Percentiles rank a stretch among this genome's conserved stretches.
Evolutionary conservation across 1,140 invertebrate genomes (phyloP).

Genomic region (Drosophila jambulina): DNA sequence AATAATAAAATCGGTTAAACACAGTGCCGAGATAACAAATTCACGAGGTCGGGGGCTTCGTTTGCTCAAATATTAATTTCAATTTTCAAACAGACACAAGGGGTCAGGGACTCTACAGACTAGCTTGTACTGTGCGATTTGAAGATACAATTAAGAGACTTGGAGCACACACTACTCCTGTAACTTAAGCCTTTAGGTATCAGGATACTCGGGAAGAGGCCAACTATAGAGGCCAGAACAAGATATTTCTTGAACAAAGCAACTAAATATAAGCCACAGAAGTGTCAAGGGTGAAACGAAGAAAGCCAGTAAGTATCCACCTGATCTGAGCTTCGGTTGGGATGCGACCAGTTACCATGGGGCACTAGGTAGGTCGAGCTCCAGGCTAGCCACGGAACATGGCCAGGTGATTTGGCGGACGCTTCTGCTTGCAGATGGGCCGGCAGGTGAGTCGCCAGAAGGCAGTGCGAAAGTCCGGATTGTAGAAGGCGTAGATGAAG

Average conservation of each 20-base stretch:
- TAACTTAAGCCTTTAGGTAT: background rate
- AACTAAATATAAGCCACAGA: background rate
- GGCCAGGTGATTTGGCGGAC: constrained; percentile 72
- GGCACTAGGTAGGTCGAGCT: background rate
- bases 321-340: constrained; percentile 2
- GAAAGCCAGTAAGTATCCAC: constrained; percentile 5
- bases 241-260: too few species aligned
- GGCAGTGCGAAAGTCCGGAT: constrained; percentile 92
- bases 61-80: constrained; percentile 5
- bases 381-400: constrained; percentile 71
- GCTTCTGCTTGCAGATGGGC: constrained; percentile 74
- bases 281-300: constrained; percentile 5
- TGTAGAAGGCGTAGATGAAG: constrained; percentile 93
- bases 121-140: background rate
- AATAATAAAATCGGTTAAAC: constrained; percentile 7
- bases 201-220: too few species aligned
- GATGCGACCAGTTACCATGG: background rate
- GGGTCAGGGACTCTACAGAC: background rate
- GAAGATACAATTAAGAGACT: background rate
- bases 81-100: background rate
- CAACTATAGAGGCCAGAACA: constrained; percentile 1
- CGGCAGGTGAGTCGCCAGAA: constrained; percentile 91
- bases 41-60: background rate
- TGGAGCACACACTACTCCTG: background rate
- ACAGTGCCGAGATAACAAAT: background rate